A percentile compares a stretch with the other conserved stretches of the same genome.
Conservation (phyloP, 2,797 vertebrate genomes). For the Manis javanica region DNA sequence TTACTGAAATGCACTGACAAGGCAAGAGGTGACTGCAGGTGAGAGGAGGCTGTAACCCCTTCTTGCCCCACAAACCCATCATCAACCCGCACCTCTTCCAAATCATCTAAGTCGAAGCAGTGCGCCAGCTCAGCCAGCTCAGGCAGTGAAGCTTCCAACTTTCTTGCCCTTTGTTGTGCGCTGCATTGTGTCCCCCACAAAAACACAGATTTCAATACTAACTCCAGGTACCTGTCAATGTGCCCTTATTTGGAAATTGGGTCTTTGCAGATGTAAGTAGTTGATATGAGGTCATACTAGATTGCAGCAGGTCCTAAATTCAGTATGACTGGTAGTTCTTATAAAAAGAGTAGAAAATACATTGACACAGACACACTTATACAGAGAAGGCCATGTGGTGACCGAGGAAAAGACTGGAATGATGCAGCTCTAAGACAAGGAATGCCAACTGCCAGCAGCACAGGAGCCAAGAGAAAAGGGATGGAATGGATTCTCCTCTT, state of each 20-base stretch:
- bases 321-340: not conserved
- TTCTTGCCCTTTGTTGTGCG: not conserved
- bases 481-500: not conserved
- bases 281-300: not conserved
- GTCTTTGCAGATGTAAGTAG: not conserved
- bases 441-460: not conserved
- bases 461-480: not conserved
- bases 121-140: not conserved
- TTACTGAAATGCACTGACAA: not conserved
- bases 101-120: not conserved
- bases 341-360: not conserved
- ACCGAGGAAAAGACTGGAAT: not conserved
- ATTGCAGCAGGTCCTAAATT: not conserved
- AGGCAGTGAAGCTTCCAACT: not conserved
- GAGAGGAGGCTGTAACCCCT: not conserved
- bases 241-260: not conserved
- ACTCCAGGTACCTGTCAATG: not conserved
- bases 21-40: not conserved
- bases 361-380: no score
- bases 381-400: not conserved
- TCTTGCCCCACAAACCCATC: not conserved
- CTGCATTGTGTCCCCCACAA: not conserved
- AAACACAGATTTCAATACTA: not conserved
- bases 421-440: not conserved
- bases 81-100: not conserved